Evolutionary conservation across 1,140 invertebrate species (phyloP), one percentile per base, ranked within the genome.

Genomic region (Drosophila tani): DNA sequence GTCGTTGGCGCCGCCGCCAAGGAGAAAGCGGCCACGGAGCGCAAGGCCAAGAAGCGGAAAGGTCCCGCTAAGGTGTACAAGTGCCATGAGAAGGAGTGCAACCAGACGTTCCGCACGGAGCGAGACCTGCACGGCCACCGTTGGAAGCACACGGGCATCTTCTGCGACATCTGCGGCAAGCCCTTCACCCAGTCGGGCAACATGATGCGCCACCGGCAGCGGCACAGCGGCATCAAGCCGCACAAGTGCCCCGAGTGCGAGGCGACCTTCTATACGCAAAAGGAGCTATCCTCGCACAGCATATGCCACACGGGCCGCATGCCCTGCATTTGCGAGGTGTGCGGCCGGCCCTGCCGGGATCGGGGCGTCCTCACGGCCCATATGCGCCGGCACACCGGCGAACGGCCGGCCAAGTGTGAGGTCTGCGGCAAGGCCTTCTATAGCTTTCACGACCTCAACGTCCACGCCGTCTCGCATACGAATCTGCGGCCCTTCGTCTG

Each of bases 391-490:
- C 96, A 96, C 79, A 95, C 95, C 0, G 95, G 96, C 4, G 96
- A 97, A 85, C 96, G 96, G 80, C 97, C 96, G 0, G 97, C 96
- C 85, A 94, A 94, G 27, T 97, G 96, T 92, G 71, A 91, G 2
- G 83, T 91, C 1, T 92, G 91, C 56, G 83, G 79, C 45, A 92
- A 92, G 62, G 67, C 82, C 15, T 92, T 92, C 68, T 92, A 88
- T 24, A 85, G 82, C 9, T 79, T 79, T 15, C 81, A 92, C 12
- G 88, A 92, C 75, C 79, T 92, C 53, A 92, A 88, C 17, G 90
- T 92, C 80, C 83, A 94, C 84, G 92, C 85, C 75, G 69, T 92
- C 4, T 93, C 93, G 1, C 94, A 94, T 56, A 94, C 93, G 0
- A 93, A 88, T 66, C 92, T 93, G 74, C 82, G 94, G 6, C 94